Percentiles rank a stretch among this genome's conserved stretches.
phyloP scores from a whole-genome alignment of 2,797 vertebrate species.

The Bradypus variegatus region DNA sequence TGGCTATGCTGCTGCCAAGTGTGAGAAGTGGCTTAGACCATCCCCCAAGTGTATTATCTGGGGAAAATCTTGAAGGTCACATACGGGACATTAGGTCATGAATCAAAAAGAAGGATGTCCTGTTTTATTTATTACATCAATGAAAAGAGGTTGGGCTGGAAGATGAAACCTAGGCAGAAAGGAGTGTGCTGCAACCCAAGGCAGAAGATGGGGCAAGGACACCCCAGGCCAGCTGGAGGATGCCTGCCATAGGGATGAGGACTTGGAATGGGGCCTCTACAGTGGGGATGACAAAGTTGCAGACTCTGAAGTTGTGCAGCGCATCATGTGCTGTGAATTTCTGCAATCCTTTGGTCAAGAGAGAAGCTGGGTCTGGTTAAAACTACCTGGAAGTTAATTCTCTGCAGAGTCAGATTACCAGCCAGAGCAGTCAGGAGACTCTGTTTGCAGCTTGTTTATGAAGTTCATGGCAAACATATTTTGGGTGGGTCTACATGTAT shows the following conservation, averaged over 20 bases:
- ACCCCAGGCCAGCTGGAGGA: not conserved
- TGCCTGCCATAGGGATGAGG: not conserved
- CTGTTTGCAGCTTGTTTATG: constrained; percentile 7
- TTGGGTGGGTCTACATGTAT: not conserved
- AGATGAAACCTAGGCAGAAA: not conserved
- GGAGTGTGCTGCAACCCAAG: not conserved
- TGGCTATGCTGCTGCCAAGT: not conserved
- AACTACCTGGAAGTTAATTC: not conserved
- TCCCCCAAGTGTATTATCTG: not conserved
- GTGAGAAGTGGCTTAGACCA: not conserved
- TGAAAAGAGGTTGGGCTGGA: not conserved
- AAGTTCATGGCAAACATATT: constrained; percentile 3
- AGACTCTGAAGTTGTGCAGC: not conserved
- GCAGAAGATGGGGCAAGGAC: not conserved
- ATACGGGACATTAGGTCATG: not conserved
- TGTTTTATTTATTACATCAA: not conserved
- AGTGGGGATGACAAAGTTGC: not conserved
- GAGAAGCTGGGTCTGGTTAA: constrained; percentile 12
- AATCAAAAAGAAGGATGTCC: not conserved
- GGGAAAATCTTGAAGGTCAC: not conserved
- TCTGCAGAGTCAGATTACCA: not conserved
- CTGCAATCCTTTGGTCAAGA: not conserved
- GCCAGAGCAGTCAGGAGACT: not conserved
- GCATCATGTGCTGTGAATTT: not conserved
- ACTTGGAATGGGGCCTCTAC: not conserved